phyloP scores from a whole-genome alignment of 1,140 invertebrate genomes.

The Drosophila bocki region DNA sequence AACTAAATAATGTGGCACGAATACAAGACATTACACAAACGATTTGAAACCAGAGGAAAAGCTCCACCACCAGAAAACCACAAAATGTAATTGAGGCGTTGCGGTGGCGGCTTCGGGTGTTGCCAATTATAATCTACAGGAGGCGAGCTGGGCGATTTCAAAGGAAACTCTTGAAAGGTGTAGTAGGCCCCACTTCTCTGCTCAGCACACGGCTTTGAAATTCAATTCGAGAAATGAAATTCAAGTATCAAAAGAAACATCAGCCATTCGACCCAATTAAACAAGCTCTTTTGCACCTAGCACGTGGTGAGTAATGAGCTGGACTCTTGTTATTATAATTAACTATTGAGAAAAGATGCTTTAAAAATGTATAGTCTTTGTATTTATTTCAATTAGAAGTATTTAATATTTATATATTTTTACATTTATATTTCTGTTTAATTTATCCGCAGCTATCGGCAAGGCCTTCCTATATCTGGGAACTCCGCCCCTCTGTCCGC shows the following conservation, averaged over 20 bases:
- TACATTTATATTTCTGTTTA: background rate
- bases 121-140: slow-evolving; percentile 51
- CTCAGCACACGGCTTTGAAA: slow-evolving; percentile 35
- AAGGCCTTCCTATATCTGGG: slow-evolving; percentile 55
- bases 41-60: slow-evolving; percentile 3
- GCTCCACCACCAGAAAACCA: background rate
- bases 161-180: slow-evolving; percentile 4
- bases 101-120: slow-evolving; percentile 24
- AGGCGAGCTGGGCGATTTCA: slow-evolving; percentile 14
- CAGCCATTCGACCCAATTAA: slow-evolving; percentile 62
- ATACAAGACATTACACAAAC: slow-evolving; percentile 1
- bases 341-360: background rate
- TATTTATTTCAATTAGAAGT: too few species aligned
- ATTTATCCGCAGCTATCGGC: slow-evolving; percentile 21
- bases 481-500: slow-evolving; percentile 33
- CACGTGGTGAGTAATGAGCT: slow-evolving; percentile 46
- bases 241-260: slow-evolving; percentile 73
- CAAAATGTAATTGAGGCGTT: slow-evolving; percentile 56
- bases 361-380: background rate
- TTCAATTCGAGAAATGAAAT: slow-evolving; percentile 63
- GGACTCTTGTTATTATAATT: background rate
- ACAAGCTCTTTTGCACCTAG: slow-evolving; percentile 23
- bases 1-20: slow-evolving; percentile 36
- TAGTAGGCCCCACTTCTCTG: slow-evolving; percentile 8
- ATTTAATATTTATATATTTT: too few species aligned